phyloP scores from a whole-genome alignment of 2,113 vertebrate species.

The Laticauda laticaudata region DNA sequence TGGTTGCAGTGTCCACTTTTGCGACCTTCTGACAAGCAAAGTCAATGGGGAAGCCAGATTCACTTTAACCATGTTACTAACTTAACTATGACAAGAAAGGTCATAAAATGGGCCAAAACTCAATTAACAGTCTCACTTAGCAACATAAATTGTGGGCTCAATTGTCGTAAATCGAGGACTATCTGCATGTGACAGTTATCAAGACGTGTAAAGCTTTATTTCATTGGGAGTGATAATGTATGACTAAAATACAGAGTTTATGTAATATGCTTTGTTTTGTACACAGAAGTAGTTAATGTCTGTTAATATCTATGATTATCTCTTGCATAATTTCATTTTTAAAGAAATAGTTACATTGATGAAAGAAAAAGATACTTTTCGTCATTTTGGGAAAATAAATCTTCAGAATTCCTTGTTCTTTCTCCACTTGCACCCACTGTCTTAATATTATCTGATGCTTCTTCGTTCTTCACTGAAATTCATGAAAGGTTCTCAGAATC shows the following conservation, averaged over 20 bases:
- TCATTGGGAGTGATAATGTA: neutral
- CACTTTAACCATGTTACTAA: no score
- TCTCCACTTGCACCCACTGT: neutral
- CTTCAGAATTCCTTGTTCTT: neutral
- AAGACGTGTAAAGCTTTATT: neutral
- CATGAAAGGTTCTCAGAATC: neutral
- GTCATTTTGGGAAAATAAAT: neutral
- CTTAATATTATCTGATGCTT: neutral
- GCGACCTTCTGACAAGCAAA: no score
- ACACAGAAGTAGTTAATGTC: neutral
- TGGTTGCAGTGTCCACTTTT: no score
- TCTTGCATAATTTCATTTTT: neutral
- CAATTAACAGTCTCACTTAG: neutral
- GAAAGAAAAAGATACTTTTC: neutral
- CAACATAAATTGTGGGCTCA: neutral
- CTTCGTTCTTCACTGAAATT: constrained; percentile 17
- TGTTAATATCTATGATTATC: neutral
- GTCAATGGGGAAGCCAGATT: no score
- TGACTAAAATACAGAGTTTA: neutral
- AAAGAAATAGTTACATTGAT: neutral
- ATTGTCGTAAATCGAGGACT: neutral
- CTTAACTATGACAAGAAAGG: no score
- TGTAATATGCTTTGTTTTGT: neutral
- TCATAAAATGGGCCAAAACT: neutral
- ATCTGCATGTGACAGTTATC: neutral